Base-by-base conservation (phyloP, 2,797 vertebrate species). In the Hirundo rustica region DNA sequence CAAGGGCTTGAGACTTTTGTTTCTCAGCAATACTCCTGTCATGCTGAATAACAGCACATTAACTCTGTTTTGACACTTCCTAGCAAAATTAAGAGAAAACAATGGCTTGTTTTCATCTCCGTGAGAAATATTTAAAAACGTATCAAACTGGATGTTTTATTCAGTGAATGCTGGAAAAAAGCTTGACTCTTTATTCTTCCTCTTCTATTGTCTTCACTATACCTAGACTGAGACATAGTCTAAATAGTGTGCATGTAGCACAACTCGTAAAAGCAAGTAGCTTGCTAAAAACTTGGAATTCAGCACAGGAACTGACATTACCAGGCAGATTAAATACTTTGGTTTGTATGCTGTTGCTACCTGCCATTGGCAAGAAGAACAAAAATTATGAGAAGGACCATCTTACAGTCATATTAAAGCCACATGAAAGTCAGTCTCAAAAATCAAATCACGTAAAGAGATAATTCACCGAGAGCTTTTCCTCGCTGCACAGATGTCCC, bases 11-110 rank as follows among this genome's bases (percentile, higher is more conserved):
- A 91, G 62, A 81, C 30, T 81, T 86, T 88, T 78, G 29, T 73
- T 94, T 89, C 77, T 78, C 55, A 60, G 29, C 18, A 50, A 61
- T 88, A 70, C 12, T 73, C 36, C 73, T 83, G n/a, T 81, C 88
- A 75, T 5, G 23, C 48, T 74, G 81, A 92, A 92, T 85, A 94
- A 38, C 16, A 86, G 40, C 66, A 75, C 73, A 64, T 86, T 84
- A 92, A 68, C 61, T 48, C 14, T 77, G 45, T 53, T 81, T 82
- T 38, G 92, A 88, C 21, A 68, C 22, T 88, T 84, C 62, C 47
- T 32, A 75, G 36, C 51, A 86, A 92, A 94, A 91, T 45, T 42
- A 61, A 88, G 79, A 71, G 21, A 82, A 94, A 93, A 90, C 13
- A 71, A 57, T 62, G 57, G 13, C 40, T 92, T 77, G 11, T 78